phyloP scores from a whole-genome alignment of 2,797 vertebrate genomes.

The Diglossa cyanea region DNA sequence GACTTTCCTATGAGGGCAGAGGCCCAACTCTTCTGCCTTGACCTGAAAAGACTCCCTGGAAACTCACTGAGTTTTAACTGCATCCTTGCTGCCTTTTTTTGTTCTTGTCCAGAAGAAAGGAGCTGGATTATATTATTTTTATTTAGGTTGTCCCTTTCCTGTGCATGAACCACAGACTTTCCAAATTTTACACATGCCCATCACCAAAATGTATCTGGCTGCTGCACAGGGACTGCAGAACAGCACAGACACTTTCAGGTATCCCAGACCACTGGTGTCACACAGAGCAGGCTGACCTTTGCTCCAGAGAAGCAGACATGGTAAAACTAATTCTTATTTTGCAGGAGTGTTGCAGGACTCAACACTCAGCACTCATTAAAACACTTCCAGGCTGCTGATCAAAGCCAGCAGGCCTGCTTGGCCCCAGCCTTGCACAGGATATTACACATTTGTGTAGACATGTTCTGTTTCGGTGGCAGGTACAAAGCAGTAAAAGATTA shows the following conservation, averaged over 20 bases:
- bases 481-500: neutral
- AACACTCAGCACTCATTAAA: slow-evolving; percentile 8
- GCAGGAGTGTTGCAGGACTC: slow-evolving; percentile 12
- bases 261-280: neutral
- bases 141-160: neutral
- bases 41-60: neutral
- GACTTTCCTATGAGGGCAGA: rapidly evolving
- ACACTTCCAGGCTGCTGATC: slow-evolving; percentile 21
- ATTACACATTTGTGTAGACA: slow-evolving; percentile 6
- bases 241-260: neutral
- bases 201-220: neutral
- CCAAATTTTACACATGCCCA: neutral
- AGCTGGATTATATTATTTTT: neutral
- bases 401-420: slow-evolving; percentile 15
- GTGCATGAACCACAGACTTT: neutral
- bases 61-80: neutral
- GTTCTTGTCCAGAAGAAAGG: neutral
- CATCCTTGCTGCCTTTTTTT: neutral
- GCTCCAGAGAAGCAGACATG: neutral
- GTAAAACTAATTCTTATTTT: neutral
- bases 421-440: neutral
- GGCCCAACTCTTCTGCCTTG: neutral
- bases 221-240: neutral
- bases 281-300: neutral
- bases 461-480: slow-evolving; percentile 1